These are phyloP conservation scores for Acleris laterana DNA, from an alignment of 2,888 invertebrate species.

Conservation along the genomic window DNA sequence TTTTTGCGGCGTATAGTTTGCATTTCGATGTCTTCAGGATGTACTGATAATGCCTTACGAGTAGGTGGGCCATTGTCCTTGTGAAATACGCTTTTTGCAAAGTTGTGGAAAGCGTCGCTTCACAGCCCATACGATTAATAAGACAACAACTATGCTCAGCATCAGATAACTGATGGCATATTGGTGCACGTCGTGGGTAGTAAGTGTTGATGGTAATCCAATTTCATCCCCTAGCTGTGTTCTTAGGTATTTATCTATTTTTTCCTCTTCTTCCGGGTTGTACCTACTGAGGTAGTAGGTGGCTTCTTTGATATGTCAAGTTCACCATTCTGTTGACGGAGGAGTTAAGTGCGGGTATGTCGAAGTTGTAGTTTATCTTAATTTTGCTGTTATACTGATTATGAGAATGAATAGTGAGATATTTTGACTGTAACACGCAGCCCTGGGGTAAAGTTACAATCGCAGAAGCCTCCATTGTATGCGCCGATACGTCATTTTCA, in stretches of 20 bases:
- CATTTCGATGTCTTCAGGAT: constrained; percentile 6
- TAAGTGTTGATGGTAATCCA: neutral
- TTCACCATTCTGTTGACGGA: constrained; percentile 20
- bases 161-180: neutral
- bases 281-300: neutral
- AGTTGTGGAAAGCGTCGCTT: neutral
- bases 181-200: constrained; percentile 1
- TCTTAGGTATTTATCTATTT: neutral
- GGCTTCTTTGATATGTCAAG: neutral
- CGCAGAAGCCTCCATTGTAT: constrained; percentile 33
- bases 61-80: neutral
- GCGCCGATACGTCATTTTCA: constrained; percentile 32
- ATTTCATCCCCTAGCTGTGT: neutral
- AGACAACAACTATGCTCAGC: neutral
- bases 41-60: neutral
- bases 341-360: constrained; percentile 10
- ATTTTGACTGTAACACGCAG: constrained; percentile 37
- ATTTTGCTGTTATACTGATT: constrained; percentile 16
- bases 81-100: neutral
- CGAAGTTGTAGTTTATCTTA: constrained; percentile 10
- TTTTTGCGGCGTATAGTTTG: neutral
- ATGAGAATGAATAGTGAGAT: constrained; percentile 36
- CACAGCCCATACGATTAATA: neutral
- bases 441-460: constrained; percentile 33
- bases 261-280: neutral